Evolutionary conservation across 2,888 invertebrate species (phyloP), one percentile per base, ranked within the genome.

Genomic region (Marasmarcha lunaedactyla): DNA sequence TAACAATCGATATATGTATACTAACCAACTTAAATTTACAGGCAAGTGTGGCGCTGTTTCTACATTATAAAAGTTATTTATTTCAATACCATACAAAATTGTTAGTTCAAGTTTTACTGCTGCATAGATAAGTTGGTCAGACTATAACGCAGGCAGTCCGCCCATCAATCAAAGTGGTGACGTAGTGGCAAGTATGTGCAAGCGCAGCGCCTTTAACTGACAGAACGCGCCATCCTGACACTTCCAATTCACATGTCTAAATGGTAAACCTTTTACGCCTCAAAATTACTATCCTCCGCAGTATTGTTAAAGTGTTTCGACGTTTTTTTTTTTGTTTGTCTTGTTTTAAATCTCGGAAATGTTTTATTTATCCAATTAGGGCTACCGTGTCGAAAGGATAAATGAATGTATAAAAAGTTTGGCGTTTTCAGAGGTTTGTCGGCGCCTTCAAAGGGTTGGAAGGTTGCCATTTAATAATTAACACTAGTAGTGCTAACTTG

Each of bases 351-450:
- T 57, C 62, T 73, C 9, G 4, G 30, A 11, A 30, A 30, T 20
- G 20, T 20, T 20, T 20, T n/a, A 30, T 77, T 77, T 63, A 71
- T 72, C 83, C 83, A 81, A 83, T 83, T 83, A 83, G 83, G 72
- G 79, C 83, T 83, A 81, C 83, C 81, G 83, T 83, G 83, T 83
- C 81, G 81, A 83, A 83, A 81, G 78, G 77, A 78, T 83, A 81
- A 83, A 74, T 74, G 71, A 68, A 72, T 63, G 62, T 57, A 68
- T 72, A 63, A 73, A 76, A 56, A 63, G 65, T 20, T 20, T 20
- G 20, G 20, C 20, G 20, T 20, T 20, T 5, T 20, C 67, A 66
- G 69, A 65, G 72, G 59, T 70, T 70, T 69, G 66, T 66, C 61
- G 63, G 64, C 53, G 42, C 47, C 39, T 40, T 46, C 47, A 20